These are phyloP conservation scores for Amphibalanus amphitrite DNA, from an alignment of 1,140 invertebrate species.

Conservation along the genomic window DNA sequence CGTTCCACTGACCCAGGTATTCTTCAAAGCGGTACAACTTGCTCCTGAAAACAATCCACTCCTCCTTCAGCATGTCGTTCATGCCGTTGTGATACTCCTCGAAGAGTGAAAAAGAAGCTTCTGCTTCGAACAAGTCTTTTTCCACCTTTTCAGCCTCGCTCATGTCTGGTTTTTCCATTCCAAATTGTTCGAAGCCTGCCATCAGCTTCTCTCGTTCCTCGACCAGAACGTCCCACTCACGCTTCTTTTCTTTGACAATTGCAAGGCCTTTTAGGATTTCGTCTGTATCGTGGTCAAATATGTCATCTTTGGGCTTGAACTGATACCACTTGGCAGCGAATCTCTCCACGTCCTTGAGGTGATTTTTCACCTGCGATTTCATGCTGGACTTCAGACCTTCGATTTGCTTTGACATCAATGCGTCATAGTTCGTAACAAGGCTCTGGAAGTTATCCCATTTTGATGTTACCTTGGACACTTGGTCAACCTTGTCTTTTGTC, in stretches of 20 bases:
- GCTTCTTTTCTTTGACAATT: conserved; percentile 45
- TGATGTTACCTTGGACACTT: conserved; percentile 43
- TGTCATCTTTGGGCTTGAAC: conserved; percentile 41
- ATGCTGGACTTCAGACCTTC: conserved; percentile 48
- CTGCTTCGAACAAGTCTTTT: conserved; percentile 38
- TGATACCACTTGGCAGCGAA: conserved; percentile 57
- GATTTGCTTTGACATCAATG: conserved; percentile 50
- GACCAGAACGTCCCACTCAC: conserved; percentile 39
- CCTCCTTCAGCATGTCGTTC: conserved; percentile 47
- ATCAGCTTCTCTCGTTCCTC: conserved; percentile 32
- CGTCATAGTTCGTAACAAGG: conserved; percentile 51
- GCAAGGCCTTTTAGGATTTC: conserved; percentile 37
- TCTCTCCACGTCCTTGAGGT: conserved; percentile 48
- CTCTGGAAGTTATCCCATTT: conserved; percentile 64
- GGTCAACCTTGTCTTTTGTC: conserved; percentile 45
- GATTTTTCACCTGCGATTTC: conserved; percentile 41
- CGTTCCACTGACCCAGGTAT: conserved; percentile 51
- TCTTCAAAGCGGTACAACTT: conserved; percentile 59
- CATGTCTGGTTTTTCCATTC: conserved; percentile 45
- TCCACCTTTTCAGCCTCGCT: conserved; percentile 39
- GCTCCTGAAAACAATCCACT: conserved; percentile 66
- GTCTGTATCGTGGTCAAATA: conserved; percentile 33
- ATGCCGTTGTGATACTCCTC: conserved; percentile 50
- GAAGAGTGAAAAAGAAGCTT: conserved; percentile 48
- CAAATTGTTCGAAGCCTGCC: conserved; percentile 48